These are phyloP conservation scores for Dynastes tityus DNA, from an alignment of 2,888 invertebrate genomes.

Conservation along the genomic window DNA sequence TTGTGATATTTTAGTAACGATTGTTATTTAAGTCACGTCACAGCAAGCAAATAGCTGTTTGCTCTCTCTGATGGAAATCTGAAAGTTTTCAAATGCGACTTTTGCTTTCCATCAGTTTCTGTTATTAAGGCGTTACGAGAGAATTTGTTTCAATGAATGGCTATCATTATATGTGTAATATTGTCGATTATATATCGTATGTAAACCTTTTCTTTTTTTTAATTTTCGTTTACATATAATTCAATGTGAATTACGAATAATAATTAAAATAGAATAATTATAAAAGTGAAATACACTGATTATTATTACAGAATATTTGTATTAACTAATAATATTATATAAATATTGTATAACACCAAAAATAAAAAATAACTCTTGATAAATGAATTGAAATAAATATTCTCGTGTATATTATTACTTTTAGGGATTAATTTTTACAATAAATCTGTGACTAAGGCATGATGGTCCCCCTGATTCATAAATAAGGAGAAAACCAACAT, in stretches of 20 bases:
- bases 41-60: slow-evolving; percentile 67
- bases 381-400: slow-evolving; percentile 47
- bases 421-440: slow-evolving; percentile 70
- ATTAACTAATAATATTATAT: slow-evolving; percentile 22
- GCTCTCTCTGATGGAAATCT: slow-evolving; percentile 63
- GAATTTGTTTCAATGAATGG: slow-evolving; percentile 46
- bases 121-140: slow-evolving; percentile 56
- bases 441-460: slow-evolving; percentile 70
- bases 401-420: slow-evolving; percentile 59
- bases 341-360: slow-evolving; percentile 39
- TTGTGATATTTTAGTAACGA: slow-evolving; percentile 75
- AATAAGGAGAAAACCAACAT: slow-evolving; percentile 67
- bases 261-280: slow-evolving; percentile 12
- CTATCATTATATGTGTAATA: background rate
- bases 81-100: slow-evolving; percentile 51
- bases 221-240: background rate
- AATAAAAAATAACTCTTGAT: slow-evolving; percentile 1
- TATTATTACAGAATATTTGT: slow-evolving; percentile 23
- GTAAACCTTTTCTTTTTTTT: background rate
- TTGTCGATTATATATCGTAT: slow-evolving; percentile 4
- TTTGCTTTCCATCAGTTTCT: slow-evolving; percentile 59
- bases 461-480: slow-evolving; percentile 64
- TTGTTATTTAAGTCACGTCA: slow-evolving; percentile 74
- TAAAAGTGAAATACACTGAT: slow-evolving; percentile 3
- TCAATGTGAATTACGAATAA: slow-evolving; percentile 4